Evolutionary conservation across 2,888 invertebrate species (phyloP).

Genomic region (Rhagophthalmus giganteus): DNA sequence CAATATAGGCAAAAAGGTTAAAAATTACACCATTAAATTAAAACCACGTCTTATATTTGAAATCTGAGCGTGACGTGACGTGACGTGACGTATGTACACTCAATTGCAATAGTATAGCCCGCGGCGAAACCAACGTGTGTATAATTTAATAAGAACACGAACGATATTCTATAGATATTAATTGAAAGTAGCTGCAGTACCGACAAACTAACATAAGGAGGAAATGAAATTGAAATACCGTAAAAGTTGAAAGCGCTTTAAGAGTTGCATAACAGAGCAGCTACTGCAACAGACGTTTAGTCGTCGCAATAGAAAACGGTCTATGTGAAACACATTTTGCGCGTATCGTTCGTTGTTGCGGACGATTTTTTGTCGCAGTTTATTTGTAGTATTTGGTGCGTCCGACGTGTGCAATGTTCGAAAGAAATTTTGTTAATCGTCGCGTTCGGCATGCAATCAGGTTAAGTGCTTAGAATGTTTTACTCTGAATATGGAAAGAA

Average conservation of each 20-base stretch:
- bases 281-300: conserved; percentile 24
- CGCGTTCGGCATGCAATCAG: too few relatives aligned
- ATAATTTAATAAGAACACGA: too few relatives aligned
- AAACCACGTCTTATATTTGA: too few relatives aligned
- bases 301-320: conserved; percentile 22
- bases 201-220: conserved; percentile 22
- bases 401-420: too few relatives aligned
- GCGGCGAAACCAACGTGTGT: too few relatives aligned
- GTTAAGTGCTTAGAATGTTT: conserved; percentile 21
- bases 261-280: conserved; percentile 30
- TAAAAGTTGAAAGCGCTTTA: conserved; percentile 35
- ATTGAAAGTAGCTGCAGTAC: conserved; percentile 25
- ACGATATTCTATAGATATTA: conserved; percentile 25
- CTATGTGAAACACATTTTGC: conserved; percentile 24
- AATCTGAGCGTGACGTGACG: too few relatives aligned
- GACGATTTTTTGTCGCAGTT: conserved; percentile 16
- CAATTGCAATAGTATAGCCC: too few relatives aligned
- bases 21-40: too few relatives aligned
- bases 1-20: too few relatives aligned
- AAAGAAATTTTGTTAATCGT: too few relatives aligned
- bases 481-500: conserved; percentile 11
- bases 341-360: conserved; percentile 22
- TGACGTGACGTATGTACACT: too few relatives aligned
- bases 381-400: too few relatives aligned
- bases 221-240: conserved; percentile 38